Base-by-base conservation (phyloP, 1,140 invertebrate species). In the Manduca sexta region DNA sequence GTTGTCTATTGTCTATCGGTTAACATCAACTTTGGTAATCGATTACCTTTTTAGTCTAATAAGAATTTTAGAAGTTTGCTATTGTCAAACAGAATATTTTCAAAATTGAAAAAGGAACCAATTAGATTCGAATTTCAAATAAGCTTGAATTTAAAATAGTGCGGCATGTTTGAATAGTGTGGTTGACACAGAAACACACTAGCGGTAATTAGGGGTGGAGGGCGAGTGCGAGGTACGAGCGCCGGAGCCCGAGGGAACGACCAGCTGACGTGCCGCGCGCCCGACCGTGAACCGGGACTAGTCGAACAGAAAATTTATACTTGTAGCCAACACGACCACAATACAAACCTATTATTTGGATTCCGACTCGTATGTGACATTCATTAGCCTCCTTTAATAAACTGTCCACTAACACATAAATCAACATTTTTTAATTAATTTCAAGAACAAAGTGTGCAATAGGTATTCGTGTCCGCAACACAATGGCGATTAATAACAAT, bases 401-500 rank as follows among this genome's bases (percentile, higher is more conserved):
- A 52, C 44, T 29, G 52, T 29, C 37, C 41, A 56, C 52, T 46
- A 38, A 29, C 42, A 29, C 42, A 74, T 75, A 76, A 75, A 76
- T 79, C 71, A 26, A 73, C 42, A 53, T 41, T 59, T 60, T 69
- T 74, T 70, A 66, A 64, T 67, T 70, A 60, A 58, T 56, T 52
- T 53, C 34, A 53, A 56, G 46, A 60, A 42, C 55, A 18, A 46
- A 52, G 29, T 64, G 58, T 52, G 52, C 60, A 54, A 56, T 40
- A 47, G 37, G 40, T 52, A 45, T 54, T 54, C 56, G 43, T 26
- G 51, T 49, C 16, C 52, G 37, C 54, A 55, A 69, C 52, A 70
- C 73, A 71, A 76, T 71, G 64, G 74, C 69, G 64, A 73, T 83
- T 78, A 83, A 83, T 80, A 68, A 74, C 45, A 39, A 40, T 17